Conservation (phyloP, 2,797 vertebrate genomes). For the Pseudomugil tenellus region DNA sequence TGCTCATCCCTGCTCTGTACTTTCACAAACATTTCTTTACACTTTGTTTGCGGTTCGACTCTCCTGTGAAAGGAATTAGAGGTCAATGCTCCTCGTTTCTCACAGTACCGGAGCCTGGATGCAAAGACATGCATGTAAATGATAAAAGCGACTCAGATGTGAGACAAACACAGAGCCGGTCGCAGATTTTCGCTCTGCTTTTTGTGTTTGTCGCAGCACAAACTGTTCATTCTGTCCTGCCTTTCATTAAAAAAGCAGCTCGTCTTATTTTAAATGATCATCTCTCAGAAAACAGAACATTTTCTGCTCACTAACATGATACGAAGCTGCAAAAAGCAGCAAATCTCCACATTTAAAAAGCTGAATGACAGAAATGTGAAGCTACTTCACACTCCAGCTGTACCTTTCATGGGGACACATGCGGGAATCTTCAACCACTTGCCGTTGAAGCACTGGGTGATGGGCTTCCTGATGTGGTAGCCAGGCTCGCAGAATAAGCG, state of each 20-base stretch:
- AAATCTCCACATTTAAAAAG: not conserved
- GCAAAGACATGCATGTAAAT: not conserved
- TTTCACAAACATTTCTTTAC: too few species aligned
- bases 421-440: conserved; percentile 67
- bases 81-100: too few species aligned
- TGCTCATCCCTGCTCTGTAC: too few species aligned
- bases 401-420: conserved; percentile 74
- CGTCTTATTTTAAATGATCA: too few species aligned
- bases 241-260: not conserved
- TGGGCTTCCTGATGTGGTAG: conserved; percentile 45
- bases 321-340: not conserved
- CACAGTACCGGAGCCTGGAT: not conserved
- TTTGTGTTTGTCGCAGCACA: too few species aligned
- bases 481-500: conserved; percentile 79
- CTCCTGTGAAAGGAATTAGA: too few species aligned
- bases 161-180: not conserved
- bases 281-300: not conserved
- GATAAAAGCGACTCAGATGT: not conserved
- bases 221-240: too few species aligned
- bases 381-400: too few species aligned
- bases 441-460: conserved; percentile 71
- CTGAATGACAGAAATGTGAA: too few species aligned
- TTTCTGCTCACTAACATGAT: not conserved
- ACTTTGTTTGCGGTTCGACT: too few species aligned
- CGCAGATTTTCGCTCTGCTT: not conserved